These are phyloP conservation scores for Xenopus borealis DNA, from an alignment of 2,113 vertebrate species.

Conservation along the genomic window DNA sequence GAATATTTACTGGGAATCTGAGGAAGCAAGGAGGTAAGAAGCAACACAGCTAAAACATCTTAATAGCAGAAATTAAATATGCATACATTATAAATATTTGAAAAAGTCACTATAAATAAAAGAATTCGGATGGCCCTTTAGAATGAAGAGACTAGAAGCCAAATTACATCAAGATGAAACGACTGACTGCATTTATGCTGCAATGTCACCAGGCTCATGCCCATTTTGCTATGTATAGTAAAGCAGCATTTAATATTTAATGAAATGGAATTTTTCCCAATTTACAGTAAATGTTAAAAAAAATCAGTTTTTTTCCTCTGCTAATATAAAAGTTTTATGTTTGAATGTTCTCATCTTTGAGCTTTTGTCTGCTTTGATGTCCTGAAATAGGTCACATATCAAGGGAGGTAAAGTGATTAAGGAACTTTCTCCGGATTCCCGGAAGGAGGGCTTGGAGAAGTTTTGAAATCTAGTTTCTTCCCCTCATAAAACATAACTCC, in stretches of 20 bases:
- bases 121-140: no score
- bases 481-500: no score
- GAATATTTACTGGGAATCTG: no score
- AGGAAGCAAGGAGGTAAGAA: no score
- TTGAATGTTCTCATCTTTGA: conserved; percentile 26
- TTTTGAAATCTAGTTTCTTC: no score
- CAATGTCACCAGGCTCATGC: neutral
- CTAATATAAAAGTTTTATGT: conserved; percentile 22
- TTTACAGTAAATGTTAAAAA: conserved; percentile 22
- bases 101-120: no score
- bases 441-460: neutral
- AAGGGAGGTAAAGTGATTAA: conserved; percentile 35
- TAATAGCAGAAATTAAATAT: no score
- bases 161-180: no score
- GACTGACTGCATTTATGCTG: no score
- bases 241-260: conserved; percentile 24
- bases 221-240: conserved; percentile 32
- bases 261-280: conserved; percentile 24
- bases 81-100: no score
- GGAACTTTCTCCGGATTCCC: neutral
- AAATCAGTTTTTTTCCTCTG: conserved; percentile 13
- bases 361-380: conserved; percentile 29
- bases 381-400: conserved; percentile 34
- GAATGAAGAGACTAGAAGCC: no score
- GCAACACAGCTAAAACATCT: no score